Percentiles rank a stretch among this genome's conserved stretches.
These are phyloP conservation scores for Hermetia illucens DNA, from an alignment of 1,140 invertebrate genomes.

Conservation along the genomic window DNA sequence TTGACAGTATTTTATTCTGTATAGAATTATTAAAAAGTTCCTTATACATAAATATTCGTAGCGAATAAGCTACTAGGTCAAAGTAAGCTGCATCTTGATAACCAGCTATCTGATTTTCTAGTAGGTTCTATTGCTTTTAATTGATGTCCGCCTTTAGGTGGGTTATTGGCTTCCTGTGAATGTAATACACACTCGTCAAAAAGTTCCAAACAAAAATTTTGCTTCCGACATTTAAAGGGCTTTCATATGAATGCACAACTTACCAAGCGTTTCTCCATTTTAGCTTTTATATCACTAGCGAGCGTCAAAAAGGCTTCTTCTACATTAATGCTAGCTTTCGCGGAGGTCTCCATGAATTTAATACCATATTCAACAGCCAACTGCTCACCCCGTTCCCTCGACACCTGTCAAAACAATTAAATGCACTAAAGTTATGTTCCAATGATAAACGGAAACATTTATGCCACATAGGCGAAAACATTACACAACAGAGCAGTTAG, in stretches of 20 bases:
- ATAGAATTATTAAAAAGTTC: not conserved
- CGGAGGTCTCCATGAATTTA: constrained; percentile 88
- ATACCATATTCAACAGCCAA: constrained; percentile 82
- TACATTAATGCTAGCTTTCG: constrained; percentile 81
- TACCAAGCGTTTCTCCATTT: constrained; percentile 93
- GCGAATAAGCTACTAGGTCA: constrained; percentile 40
- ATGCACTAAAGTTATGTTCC: not conserved
- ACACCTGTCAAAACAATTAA: constrained; percentile 32
- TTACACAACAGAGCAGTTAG: not conserved
- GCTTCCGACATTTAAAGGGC: not conserved
- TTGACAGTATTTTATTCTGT: not conserved
- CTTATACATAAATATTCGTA: not conserved
- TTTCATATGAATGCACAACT: constrained; percentile 23
- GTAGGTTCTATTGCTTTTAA: constrained; percentile 47
- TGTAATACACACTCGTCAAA: constrained; percentile 17
- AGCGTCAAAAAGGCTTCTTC: constrained; percentile 86
- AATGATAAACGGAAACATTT: not conserved
- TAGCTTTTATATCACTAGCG: constrained; percentile 85
- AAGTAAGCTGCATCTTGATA: constrained; percentile 56
- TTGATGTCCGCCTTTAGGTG: constrained; percentile 59
- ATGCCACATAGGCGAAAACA: not conserved
- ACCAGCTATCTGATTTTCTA: constrained; percentile 55
- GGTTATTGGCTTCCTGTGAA: constrained; percentile 60
- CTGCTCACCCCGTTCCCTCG: constrained; percentile 55
- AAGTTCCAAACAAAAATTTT: no score